Percentiles rank a stretch among this genome's conserved stretches.
phyloP scores from a whole-genome alignment of 2,113 vertebrate species.

The Lota lota region DNA sequence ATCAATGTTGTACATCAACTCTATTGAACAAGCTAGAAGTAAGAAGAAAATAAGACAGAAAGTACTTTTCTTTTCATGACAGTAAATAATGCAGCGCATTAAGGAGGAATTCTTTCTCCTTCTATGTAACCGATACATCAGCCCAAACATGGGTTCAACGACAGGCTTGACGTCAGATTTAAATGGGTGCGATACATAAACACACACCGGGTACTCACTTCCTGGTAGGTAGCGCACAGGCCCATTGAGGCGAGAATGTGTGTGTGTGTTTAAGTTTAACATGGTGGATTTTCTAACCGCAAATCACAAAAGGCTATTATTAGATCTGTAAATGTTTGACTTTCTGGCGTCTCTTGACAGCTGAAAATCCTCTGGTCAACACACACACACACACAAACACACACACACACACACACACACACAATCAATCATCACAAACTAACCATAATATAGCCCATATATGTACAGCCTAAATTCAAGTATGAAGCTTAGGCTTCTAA shows the following conservation, averaged over 20 bases:
- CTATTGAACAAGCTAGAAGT: conserved; percentile 10
- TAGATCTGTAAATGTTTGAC: conserved; percentile 44
- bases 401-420: conserved; percentile 13
- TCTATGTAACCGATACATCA: too few relatives aligned
- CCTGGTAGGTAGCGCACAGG: neutral
- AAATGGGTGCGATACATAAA: conserved; percentile 12
- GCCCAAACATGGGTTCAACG: too few relatives aligned
- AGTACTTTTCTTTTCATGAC: too few relatives aligned
- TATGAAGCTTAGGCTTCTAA: neutral
- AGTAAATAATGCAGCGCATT: too few relatives aligned
- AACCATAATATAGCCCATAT: too few relatives aligned
- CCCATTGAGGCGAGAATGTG: conserved; percentile 1
- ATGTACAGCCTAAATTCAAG: too few relatives aligned
- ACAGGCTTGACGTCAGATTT: conserved; percentile 23
- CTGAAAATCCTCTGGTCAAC: conserved; percentile 48
- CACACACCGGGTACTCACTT: neutral
- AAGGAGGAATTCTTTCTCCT: too few relatives aligned
- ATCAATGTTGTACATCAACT: conserved; percentile 30
- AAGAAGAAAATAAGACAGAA: neutral
- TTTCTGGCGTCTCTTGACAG: conserved; percentile 44
- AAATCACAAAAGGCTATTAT: conserved; percentile 48
- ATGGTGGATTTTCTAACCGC: conserved; percentile 16
- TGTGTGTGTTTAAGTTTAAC: neutral
- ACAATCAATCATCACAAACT: neutral
- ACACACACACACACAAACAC: conserved; percentile 4